phyloP scores from a whole-genome alignment of 2,888 invertebrate genomes.

The Agrypnus murinus region DNA sequence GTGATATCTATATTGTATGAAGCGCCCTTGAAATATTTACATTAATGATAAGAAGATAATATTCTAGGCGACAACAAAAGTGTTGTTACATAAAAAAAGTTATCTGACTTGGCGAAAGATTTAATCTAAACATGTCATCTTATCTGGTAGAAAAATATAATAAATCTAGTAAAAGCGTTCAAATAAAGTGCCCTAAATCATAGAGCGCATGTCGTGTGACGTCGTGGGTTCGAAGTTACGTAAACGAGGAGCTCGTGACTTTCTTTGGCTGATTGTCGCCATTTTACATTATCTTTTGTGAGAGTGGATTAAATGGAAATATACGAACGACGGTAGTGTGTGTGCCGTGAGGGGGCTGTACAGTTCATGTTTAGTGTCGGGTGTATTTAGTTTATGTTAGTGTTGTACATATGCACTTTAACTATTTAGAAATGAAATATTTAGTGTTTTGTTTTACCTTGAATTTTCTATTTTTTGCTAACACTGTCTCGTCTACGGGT shows the following conservation, averaged over 20 bases:
- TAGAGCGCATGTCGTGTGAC: constrained; percentile 51
- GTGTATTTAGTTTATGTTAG: constrained; percentile 53
- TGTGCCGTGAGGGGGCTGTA: constrained; percentile 59
- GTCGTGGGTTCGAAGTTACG: constrained; percentile 61
- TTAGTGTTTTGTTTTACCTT: constrained; percentile 65
- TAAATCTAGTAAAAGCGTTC: constrained; percentile 34
- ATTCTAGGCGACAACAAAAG: neutral
- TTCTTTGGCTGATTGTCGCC: constrained; percentile 66
- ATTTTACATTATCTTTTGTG: constrained; percentile 64
- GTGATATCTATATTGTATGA: no score
- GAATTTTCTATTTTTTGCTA: constrained; percentile 64
- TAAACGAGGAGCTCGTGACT: constrained; percentile 67
- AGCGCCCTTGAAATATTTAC: no score
- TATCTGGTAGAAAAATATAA: constrained; percentile 21
- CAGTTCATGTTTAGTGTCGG: constrained; percentile 52
- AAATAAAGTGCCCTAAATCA: constrained; percentile 45
- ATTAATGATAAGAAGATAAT: no score
- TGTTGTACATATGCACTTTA: constrained; percentile 55
- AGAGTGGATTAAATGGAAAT: constrained; percentile 62
- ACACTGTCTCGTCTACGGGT: constrained; percentile 62
- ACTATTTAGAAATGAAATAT: constrained; percentile 65
- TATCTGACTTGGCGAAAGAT: constrained; percentile 12
- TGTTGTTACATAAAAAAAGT: neutral
- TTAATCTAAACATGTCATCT: constrained; percentile 10
- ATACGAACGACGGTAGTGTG: constrained; percentile 61